Evolutionary conservation across 2,797 vertebrate genomes (phyloP), one percentile per base, ranked within the genome.

Genomic region (Alca torda): DNA sequence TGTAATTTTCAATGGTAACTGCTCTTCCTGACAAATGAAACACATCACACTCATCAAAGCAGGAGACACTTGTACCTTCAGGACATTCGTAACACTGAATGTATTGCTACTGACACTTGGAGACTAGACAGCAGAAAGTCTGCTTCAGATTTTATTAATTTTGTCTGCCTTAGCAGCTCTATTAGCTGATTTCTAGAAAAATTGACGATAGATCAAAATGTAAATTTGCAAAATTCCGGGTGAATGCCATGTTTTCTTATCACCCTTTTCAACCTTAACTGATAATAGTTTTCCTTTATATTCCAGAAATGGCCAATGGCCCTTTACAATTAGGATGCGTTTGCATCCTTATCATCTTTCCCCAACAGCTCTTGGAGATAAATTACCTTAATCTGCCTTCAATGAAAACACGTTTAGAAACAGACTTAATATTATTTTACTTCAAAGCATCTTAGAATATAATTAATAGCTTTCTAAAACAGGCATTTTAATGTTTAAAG

Each of bases 91-190:
- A 95, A 95, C 91, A 68, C 57, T 80, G 75, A 94, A 87, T 96
- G 50, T 65, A 91, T 97, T 97, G 89, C 93, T 97, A 64, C 92
- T 96, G 97, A 95, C 91, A 95, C 88, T 95, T 95, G 74, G 89
- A 95, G 74, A 83, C 68, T n/a, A 96, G 86, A 43, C 83, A 93
- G 63, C 54, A 84, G 89, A 91, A 96, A 96, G 18, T 60, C 51
- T 59, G 31, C 28, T 63, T 95, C 50, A 61, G 81, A 84, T 87
- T 87, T 94, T 96, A 91, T 87, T 59, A 41, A 30, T 84, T 73
- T 95, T 94, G 74, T 84, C 85, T 92, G 80, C 83, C 16, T 96
- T 97, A 93, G 95, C 83, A 96, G 56, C 35, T 92, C 87, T 91
- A 74, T 95, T 92, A 91, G 78, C 76, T 92, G 87, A 95, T 95